These are phyloP conservation scores for Porphyrio hochstetteri DNA, from an alignment of 2,113 vertebrate species.

Conservation along the genomic window DNA sequence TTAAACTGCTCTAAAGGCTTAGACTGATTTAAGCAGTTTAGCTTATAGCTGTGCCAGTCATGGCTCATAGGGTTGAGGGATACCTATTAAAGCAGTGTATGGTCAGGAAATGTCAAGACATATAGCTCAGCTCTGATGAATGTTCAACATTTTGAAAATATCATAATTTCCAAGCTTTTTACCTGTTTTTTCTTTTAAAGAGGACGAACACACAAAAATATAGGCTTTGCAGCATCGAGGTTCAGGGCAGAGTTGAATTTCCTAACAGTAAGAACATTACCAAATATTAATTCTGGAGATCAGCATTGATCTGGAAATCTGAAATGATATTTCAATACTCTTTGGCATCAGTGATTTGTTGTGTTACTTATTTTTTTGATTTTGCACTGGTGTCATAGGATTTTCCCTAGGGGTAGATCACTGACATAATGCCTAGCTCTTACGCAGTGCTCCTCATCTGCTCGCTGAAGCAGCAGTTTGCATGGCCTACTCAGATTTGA, in stretches of 20 bases:
- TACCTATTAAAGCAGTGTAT: not conserved
- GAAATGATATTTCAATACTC: not conserved
- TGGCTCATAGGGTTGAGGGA: not conserved
- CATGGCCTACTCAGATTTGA: not conserved
- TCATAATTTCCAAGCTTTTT: not conserved
- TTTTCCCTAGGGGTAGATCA: not conserved
- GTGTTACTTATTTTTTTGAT: not conserved
- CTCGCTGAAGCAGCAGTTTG: not conserved
- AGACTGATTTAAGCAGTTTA: not conserved
- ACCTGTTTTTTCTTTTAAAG: not conserved
- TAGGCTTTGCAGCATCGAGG: not conserved
- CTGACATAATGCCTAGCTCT: not conserved
- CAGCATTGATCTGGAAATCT: not conserved
- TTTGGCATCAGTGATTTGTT: not conserved
- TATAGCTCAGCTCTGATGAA: not conserved
- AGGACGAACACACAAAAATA: not conserved
- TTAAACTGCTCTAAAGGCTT: conserved; percentile 8
- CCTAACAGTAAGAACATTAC: not conserved
- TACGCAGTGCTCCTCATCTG: not conserved
- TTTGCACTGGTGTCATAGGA: not conserved
- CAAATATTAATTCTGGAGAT: not conserved
- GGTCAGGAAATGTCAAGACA: not conserved
- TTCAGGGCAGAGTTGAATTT: not conserved
- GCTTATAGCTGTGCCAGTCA: not conserved
- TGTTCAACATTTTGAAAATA: not conserved